Conservation (phyloP, 2,888 invertebrate genomes). For the Polymixis flavicincta region DNA sequence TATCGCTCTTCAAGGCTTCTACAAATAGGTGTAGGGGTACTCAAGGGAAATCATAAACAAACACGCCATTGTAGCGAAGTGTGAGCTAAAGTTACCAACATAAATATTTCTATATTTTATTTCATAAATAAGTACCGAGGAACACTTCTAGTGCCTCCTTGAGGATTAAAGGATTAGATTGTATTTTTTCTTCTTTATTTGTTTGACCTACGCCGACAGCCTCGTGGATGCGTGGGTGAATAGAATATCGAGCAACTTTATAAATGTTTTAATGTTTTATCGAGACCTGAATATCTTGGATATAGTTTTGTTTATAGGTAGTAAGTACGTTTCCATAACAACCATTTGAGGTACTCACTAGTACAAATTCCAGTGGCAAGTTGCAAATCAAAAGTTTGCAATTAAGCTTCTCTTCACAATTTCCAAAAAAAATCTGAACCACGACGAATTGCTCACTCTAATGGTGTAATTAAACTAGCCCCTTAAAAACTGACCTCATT, state of each 20-base stretch:
- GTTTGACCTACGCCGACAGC: constrained; percentile 26
- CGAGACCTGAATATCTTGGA: not conserved
- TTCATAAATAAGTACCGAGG: constrained; percentile 61
- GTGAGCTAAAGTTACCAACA: constrained; percentile 68
- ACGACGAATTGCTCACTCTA: too few species aligned
- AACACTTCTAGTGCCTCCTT: constrained; percentile 62
- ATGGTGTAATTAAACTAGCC: too few species aligned
- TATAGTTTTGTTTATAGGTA: not conserved
- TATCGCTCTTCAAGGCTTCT: constrained; percentile 68
- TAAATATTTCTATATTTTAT: constrained; percentile 69
- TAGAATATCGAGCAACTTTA: constrained; percentile 13
- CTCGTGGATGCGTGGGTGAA: constrained; percentile 3
- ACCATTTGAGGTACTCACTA: not conserved
- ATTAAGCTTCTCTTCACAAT: too few species aligned
- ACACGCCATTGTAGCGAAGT: constrained; percentile 65
- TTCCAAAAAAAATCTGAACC: too few species aligned
- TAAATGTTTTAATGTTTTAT: constrained; percentile 13
- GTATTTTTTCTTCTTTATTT: constrained; percentile 53
- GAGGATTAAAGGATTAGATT: constrained; percentile 61
- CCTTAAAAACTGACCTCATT: too few species aligned
- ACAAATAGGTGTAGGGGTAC: constrained; percentile 68
- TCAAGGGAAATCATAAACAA: constrained; percentile 70
- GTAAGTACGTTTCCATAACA: not conserved
- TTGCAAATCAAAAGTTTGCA: not conserved
- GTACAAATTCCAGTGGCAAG: not conserved